These are phyloP conservation scores for Galemys pyrenaicus DNA, from an alignment of 2,113 vertebrate species.

Conservation along the genomic window DNA sequence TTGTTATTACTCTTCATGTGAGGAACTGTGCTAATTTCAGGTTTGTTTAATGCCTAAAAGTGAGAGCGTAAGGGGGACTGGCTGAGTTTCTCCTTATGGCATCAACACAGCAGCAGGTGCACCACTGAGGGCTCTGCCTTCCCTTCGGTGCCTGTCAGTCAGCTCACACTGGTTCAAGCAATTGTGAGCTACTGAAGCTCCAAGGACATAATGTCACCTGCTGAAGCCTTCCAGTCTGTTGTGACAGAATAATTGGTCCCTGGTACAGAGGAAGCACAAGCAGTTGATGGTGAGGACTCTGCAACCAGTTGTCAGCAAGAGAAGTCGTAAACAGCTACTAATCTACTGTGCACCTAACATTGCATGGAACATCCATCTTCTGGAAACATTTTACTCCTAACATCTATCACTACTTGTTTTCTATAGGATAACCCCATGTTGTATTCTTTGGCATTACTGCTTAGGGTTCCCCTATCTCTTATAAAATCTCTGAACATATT, in stretches of 20 bases:
- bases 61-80: neutral
- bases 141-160: neutral
- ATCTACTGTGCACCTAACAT: constrained; percentile 50
- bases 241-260: constrained; percentile 66
- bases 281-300: constrained; percentile 49
- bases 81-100: neutral
- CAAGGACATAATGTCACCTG: constrained; percentile 55
- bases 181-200: constrained; percentile 33
- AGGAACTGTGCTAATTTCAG: neutral
- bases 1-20: neutral
- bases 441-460: constrained; percentile 54
- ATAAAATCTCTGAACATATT: constrained; percentile 52
- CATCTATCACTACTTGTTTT: constrained; percentile 69
- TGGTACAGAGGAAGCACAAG: constrained; percentile 48
- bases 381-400: constrained; percentile 34
- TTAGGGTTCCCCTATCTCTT: neutral
- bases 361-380: constrained; percentile 59
- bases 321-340: constrained; percentile 46
- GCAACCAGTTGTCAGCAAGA: constrained; percentile 46
- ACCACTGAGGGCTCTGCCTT: constrained; percentile 32
- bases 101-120: constrained; percentile 49
- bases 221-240: constrained; percentile 65
- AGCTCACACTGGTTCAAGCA: neutral
- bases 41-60: neutral
- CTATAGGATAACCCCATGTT: constrained; percentile 61